Conservation (phyloP, 2,797 vertebrate species). For the Sphaeramia orbicularis region DNA sequence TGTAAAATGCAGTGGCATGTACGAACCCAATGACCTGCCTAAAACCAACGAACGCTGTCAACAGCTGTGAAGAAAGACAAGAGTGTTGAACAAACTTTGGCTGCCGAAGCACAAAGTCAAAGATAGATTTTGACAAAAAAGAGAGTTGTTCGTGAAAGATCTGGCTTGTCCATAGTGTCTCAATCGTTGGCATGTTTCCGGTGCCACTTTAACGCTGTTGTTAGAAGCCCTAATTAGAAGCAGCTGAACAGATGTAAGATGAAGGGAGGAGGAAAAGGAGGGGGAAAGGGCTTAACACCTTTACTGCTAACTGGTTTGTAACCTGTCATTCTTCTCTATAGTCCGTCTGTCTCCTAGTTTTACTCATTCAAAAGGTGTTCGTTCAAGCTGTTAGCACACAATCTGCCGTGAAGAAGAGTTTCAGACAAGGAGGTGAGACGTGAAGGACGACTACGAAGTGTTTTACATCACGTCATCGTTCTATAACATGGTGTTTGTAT, state of each 20-base stretch:
- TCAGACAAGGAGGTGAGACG: neutral
- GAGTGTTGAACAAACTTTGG: constrained; percentile 69
- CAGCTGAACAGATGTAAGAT: constrained; percentile 61
- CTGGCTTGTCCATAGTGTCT: constrained; percentile 68
- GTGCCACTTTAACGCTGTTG: constrained; percentile 63
- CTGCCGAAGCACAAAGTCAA: constrained; percentile 61
- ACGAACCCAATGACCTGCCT: constrained; percentile 49
- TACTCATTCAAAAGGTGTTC: constrained; percentile 35
- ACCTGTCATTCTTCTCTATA: constrained; percentile 32
- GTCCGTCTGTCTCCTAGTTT: constrained; percentile 31
- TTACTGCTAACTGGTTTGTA: constrained; percentile 42
- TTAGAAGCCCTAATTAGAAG: constrained; percentile 76
- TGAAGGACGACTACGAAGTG: neutral
- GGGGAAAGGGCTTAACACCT: constrained; percentile 40
- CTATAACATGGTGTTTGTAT: neutral
- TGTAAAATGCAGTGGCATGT: neutral
- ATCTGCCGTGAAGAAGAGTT: constrained; percentile 26
- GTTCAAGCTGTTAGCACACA: constrained; percentile 35
- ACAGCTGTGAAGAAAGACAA: constrained; percentile 72
- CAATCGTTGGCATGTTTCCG: constrained; percentile 70
- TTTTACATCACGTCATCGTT: neutral
- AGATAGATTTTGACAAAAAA: constrained; percentile 69
- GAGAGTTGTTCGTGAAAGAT: constrained; percentile 62
- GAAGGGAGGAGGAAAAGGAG: constrained; percentile 1
- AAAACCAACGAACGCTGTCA: constrained; percentile 52